Conservation (phyloP, 2,888 invertebrate genomes). For the Euplexia lucipara region DNA sequence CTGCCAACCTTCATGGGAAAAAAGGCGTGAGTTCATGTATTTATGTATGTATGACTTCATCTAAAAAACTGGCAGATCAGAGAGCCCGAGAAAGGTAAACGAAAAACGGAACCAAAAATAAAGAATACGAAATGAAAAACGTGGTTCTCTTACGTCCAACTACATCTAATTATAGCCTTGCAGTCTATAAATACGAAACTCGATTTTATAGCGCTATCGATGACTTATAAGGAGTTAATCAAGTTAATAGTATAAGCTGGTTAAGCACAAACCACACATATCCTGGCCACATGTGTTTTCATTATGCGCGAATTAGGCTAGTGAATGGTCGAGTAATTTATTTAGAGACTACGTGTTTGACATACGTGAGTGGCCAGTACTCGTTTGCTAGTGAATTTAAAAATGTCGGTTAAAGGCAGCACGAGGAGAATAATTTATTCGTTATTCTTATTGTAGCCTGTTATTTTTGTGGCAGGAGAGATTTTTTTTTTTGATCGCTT, state of each 20-base stretch:
- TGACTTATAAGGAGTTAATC: slow-evolving; percentile 50
- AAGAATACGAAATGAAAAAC: slow-evolving; percentile 33
- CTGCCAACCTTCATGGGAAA: too few species aligned
- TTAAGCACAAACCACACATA: slow-evolving; percentile 48
- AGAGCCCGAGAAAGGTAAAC: slow-evolving; percentile 1
- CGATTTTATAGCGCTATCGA: slow-evolving; percentile 35
- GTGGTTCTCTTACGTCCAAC: slow-evolving; percentile 29
- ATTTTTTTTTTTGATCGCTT: slow-evolving; percentile 6
- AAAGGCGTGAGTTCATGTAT: too few species aligned
- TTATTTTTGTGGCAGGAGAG: slow-evolving; percentile 17
- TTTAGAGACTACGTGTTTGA: slow-evolving; percentile 52
- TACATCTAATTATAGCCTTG: slow-evolving; percentile 54
- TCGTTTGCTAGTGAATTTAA: slow-evolving; percentile 40
- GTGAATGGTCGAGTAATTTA: slow-evolving; percentile 60
- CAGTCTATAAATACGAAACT: slow-evolving; percentile 53
- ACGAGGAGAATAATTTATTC: slow-evolving; percentile 7
- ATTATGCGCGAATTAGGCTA: slow-evolving; percentile 52
- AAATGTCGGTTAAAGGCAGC: slow-evolving; percentile 29
- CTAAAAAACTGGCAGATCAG: too few species aligned
- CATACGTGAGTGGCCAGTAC: slow-evolving; percentile 43
- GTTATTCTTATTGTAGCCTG: slow-evolving; percentile 6
- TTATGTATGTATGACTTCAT: too few species aligned
- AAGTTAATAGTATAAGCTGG: slow-evolving; percentile 34
- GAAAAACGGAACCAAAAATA: slow-evolving; percentile 9
- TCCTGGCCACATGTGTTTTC: slow-evolving; percentile 59